Base-by-base conservation (phyloP, 2,797 vertebrate species). In the Sciaenops ocellatus region DNA sequence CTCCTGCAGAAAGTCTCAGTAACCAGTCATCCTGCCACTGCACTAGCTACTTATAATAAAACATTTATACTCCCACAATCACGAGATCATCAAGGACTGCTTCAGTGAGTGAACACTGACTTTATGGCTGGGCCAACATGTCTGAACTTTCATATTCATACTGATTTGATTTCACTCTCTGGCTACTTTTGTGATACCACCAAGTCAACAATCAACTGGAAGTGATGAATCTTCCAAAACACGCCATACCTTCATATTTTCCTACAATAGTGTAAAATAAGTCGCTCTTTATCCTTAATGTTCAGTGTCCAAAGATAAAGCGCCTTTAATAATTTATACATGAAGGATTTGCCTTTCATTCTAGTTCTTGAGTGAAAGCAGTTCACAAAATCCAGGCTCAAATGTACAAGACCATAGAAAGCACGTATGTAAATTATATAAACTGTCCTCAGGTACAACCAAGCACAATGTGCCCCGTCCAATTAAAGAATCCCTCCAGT, bases 401-500 rank as follows among this genome's bases (percentile, higher is more conserved):
- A 22, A 3, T 30, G 17, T 18, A 42, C 10, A 62, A 55, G 42
- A 48, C 46, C 55, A 38, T 17, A 70, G 51, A 46, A 79, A 83
- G 24, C 52, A 22, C 20, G 22, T 76, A 84, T 76, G 69, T 76
- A 82, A 83, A 87, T 87, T 10, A 69, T 60, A 68, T 17, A 51
- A 75, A 48, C 4, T 48, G 3, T 88, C 84, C 74, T 80, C 79
- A 84, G 88, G 85, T 89, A 65, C 84, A 54, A 77, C 42, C 76
- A 73, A 81, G 89, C 61, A 83, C 81, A 85, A 56, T 64, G 63
- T 77, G 79, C 70, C 78, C 67, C 51, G 78, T 90, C 82, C 73
- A 87, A 87, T 83, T 82, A 90, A 85, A 85, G 57, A 81, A 76
- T 72, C 72, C 87, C 92, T 92, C 90, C 86, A 87, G 90, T 90